A percentile compares a stretch with the other conserved stretches of the same genome.
phyloP scores from a whole-genome alignment of 1,140 invertebrate genomes.

The Cherax destructor region DNA sequence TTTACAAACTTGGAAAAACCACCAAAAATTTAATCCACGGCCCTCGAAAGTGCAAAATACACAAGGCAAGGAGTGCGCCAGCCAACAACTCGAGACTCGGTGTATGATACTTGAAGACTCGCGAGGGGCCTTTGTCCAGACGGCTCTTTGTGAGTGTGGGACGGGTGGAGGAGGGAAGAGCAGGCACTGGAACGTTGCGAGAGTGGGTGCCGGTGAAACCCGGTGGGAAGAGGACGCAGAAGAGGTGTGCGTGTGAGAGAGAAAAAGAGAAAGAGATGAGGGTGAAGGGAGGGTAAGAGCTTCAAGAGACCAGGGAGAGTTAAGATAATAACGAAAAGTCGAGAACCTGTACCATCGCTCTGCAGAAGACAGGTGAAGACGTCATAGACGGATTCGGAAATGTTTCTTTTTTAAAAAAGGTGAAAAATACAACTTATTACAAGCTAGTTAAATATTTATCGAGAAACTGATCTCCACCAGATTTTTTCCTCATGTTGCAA shows the following conservation, averaged over 20 bases:
- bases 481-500: no score
- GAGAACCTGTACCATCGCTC: background rate
- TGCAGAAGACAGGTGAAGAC: no score
- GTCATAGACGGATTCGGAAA: no score
- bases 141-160: slow-evolving; percentile 48
- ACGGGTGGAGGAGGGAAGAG: slow-evolving; percentile 44
- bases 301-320: no score
- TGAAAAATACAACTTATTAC: no score
- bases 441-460: no score
- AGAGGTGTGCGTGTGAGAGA: background rate
- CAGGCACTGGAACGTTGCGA: background rate
- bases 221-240: background rate
- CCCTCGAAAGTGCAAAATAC: background rate
- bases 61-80: slow-evolving; percentile 8
- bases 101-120: slow-evolving; percentile 56
- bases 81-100: slow-evolving; percentile 20
- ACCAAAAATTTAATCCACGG: background rate
- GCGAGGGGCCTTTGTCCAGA: slow-evolving; percentile 50
- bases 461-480: no score
- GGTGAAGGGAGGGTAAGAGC: no score
- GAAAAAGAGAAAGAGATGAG: no score
- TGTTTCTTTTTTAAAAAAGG: no score
- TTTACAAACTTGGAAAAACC: background rate
- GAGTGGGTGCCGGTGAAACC: slow-evolving; percentile 1
- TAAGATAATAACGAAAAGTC: no score